These are phyloP conservation scores for Lasioglossum lativentre DNA, from an alignment of 2,888 invertebrate genomes.

Conservation along the genomic window DNA sequence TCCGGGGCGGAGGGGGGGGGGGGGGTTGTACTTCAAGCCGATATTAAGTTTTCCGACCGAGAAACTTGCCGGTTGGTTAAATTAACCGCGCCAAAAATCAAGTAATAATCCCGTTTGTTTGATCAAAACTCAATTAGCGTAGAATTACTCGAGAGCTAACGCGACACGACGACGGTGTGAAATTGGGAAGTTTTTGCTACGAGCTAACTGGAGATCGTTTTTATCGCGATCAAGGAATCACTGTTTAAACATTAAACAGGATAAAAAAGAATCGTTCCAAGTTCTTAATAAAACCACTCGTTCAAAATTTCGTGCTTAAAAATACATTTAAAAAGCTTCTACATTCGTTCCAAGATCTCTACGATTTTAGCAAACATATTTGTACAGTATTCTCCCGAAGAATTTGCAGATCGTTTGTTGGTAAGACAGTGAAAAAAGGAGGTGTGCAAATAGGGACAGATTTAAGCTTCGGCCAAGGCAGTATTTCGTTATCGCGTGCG, in stretches of 20 bases:
- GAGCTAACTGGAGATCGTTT: not conserved
- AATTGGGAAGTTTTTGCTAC: slow-evolving; percentile 9
- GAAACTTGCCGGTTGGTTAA: slow-evolving; percentile 29
- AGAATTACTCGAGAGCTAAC: not conserved
- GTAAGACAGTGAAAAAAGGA: not conserved
- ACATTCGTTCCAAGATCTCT: not conserved
- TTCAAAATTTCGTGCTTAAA: not conserved
- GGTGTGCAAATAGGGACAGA: not conserved
- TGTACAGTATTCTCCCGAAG: not conserved
- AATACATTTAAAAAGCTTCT: not conserved
- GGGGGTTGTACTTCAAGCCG: slow-evolving; percentile 4
- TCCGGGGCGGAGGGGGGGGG: too few relatives aligned
- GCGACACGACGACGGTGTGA: not conserved
- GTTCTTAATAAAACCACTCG: not conserved
- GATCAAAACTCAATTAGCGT: slow-evolving; percentile 15
- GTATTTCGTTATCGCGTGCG: slow-evolving; percentile 62
- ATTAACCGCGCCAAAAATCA: slow-evolving; percentile 26
- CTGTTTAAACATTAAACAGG: not conserved
- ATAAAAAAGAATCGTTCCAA: not conserved
- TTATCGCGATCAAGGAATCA: not conserved
- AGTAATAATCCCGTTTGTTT: slow-evolving; percentile 26
- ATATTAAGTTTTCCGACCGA: slow-evolving; percentile 54
- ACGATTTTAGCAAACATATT: not conserved
- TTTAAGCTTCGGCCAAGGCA: slow-evolving; percentile 12
- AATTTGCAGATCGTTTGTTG: slow-evolving; percentile 36